phyloP scores from a whole-genome alignment of 92 coral and sea anemone species.

The Palythoa grandis region DNA sequence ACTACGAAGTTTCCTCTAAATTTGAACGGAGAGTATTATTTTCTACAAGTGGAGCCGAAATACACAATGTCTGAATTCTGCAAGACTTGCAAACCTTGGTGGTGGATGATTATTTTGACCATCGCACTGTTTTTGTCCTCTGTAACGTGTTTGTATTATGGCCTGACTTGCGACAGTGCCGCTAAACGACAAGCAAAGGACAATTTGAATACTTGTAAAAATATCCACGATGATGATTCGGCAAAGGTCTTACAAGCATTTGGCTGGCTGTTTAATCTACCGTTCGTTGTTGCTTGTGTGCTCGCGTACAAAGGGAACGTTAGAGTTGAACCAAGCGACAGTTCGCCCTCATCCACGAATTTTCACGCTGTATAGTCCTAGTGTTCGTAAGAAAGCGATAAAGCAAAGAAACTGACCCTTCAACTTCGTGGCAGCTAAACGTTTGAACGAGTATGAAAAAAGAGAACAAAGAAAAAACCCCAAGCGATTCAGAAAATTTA shows the following conservation, averaged over 20 bases:
- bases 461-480: no score
- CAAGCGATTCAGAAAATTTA: no score
- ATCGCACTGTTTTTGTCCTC: constrained; percentile 1
- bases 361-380: background rate
- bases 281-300: constrained; percentile 19
- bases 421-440: no score
- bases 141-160: constrained; percentile 14
- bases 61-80: background rate
- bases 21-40: background rate
- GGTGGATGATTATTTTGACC: constrained; percentile 9
- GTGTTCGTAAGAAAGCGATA: background rate
- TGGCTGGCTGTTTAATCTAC: constrained; percentile 22
- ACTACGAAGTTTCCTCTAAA: background rate
- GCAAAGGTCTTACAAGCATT: constrained; percentile 20
- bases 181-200: background rate
- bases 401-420: no score
- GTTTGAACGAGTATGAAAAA: no score
- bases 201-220: constrained; percentile 5
- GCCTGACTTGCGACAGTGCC: constrained; percentile 11
- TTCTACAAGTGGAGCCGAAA: background rate
- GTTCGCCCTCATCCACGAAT: background rate
- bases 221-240: constrained; percentile 6
- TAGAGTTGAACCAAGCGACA: constrained; percentile 8
- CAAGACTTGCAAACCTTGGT: background rate
- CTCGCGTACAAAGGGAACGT: constrained; percentile 10